Base-by-base conservation (phyloP, 2,888 invertebrate species). In the Proisotoma minuta region DNA sequence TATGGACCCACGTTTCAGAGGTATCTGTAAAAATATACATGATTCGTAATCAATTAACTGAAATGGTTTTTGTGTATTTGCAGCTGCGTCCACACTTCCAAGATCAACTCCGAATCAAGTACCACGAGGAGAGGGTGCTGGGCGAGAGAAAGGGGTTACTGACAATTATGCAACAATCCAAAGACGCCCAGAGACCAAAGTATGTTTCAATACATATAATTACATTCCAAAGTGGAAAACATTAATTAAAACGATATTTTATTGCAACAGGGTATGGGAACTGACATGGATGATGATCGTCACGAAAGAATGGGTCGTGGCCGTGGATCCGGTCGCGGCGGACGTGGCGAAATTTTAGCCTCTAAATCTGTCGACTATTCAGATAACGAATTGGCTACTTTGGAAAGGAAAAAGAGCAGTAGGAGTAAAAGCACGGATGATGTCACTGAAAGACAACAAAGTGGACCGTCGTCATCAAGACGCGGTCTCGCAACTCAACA, bases 391-490 rank as follows among this genome's bases (percentile, higher is more conserved):
- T 78, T 66, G 57, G 74, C 62, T 51, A 73, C 69, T 48, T 69
- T 71, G 27, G 71, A 72, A 49, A 59, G 70, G 63, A 73, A 68
- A 60, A 72, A 71, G 65, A n/a, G n/a, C n/a, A 71, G 63, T 61
- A 64, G 67, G 77, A 91, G 91, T 73, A 92, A 92, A 80, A 91
- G 91, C 79, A 91, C 91, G 57, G 92, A 92, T 79, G 91, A 92
- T 76, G 91, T 91, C 87, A 74, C 73, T 64, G 73, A 73, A 62
- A 57, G 77, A 76, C 65, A 80, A 80, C 29, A 79, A 82, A 74
- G 60, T 27, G 61, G 60, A 39, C 59, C 62, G 24, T 60, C 63
- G 12, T 54, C 62, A 20, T 56, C 56, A 15, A 61, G 66, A 59
- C 61, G 66, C 34, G 63, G 50, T 48, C 65, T 60, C 29, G 49